Base-by-base conservation (phyloP, 2,113 vertebrate species). In the Erythrocercus mccallii region DNA sequence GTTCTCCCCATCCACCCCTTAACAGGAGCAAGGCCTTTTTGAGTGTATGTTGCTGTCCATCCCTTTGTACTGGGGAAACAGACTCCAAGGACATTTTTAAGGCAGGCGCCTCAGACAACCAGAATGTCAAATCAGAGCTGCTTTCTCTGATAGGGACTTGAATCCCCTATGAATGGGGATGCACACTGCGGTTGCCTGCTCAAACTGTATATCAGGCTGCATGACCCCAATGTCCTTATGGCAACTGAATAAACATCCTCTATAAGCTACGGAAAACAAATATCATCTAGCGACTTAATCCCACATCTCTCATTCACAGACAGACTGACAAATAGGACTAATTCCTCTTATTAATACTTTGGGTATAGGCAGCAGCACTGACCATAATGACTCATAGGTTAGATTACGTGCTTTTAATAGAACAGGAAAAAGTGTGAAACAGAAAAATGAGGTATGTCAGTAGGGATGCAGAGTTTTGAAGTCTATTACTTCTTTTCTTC, bases 321-420 rank as follows among this genome's bases (percentile, higher is more conserved):
- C 81, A 90, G 66, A 94, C 81, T 66, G 87, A 95, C 87, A 94
- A 95, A 92, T 78, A 95, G 58, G 45, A 69, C 65, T 93, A 94
- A 95, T 96, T 92, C 86, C 84, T 73, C 37, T 77, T 94, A 92
- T 90, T 93, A 92, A 95, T 94, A 89, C 86, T 79, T 65, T 35
- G 68, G 78, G 25, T 88, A 80, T n/a, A 86, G 69, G 23, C 60
- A 94, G 60, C 64, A 91, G 54, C 2, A 2, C 54, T 88, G 76
- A 85, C 65, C 37, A 23, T 42, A 82, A 94, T 94, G 86, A 91
- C 64, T 94, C 84, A 92, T 38, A 61, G 44, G 31, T 48, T 79
- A 78, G 38, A 22, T 76, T 89, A 91, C 0, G 10, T 85, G 68
- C 62, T 86, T 93, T 85, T 80, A 60, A 31, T 51, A 78, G 69